Base-by-base conservation (phyloP, 1,140 invertebrate genomes). In the Megalopta genalis region DNA sequence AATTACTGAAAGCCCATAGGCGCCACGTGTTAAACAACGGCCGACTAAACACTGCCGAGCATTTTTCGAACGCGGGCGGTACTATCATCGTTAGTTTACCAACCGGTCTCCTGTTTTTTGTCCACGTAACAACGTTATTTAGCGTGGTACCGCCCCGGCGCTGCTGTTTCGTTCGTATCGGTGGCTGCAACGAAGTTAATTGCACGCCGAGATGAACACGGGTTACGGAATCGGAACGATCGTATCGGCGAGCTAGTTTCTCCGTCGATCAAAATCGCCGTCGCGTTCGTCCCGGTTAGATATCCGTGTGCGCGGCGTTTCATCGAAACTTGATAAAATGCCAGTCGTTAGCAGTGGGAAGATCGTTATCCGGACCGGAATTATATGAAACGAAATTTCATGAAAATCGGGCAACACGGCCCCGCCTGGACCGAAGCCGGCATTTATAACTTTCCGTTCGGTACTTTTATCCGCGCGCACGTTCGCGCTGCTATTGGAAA, bases 261-360 rank as follows among this genome's bases (percentile, higher is more conserved):
- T 71, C 39, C 27, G 57, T 63, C 59, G 67, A 71, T 77, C 27
- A n/a, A 71, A 46, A 65, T 62, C 62, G 72, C 39, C 18, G 32
- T 64, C 27, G 60, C 18, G 46, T 57, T 27, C 32, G 23, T 39
- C 12, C 59, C 12, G 37, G 8, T 3, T 16, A 18, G 46, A 62
- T 77, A 77, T 64, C 27, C 59, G 67, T 46, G 67, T 46, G 68
- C 57, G 16, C 46, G 23, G 46, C 60, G 37, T 73, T 79, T 74
- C 77, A 79, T 74, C 70, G 77, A 25, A 21, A 66, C 23, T 59
- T 74, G 77, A 79, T 73, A 66, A 79, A 79, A 66, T 66, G 70
- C 42, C 39, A 54, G 77, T 79, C 77, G 77, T 74, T 79, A 72
- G 77, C 63, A 25, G 42, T 21, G 62, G 63, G 49, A 66, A 74